A percentile compares a stretch with the other conserved stretches of the same genome.
Conservation (phyloP, 2,888 invertebrate genomes). For the Phymatocera aterrima region DNA sequence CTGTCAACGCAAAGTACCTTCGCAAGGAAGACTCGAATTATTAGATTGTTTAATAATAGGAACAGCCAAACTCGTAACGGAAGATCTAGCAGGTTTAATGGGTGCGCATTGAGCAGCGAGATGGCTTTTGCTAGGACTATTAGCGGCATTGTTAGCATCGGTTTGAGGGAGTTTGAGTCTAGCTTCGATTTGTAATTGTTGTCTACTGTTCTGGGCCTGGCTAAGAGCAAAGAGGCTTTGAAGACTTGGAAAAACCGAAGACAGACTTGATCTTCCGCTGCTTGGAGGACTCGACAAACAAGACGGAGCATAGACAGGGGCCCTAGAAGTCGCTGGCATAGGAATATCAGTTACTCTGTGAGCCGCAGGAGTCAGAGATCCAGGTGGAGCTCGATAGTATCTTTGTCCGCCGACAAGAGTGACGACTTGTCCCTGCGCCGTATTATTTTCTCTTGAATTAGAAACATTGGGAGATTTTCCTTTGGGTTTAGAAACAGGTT, state of each 20-base stretch:
- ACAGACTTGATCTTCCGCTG: conserved; percentile 53
- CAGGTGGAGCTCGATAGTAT: conserved; percentile 67
- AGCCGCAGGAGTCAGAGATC: conserved; percentile 66
- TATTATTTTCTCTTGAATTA: conserved; percentile 43
- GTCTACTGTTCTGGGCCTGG: conserved; percentile 61
- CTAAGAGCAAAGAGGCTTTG: conserved; percentile 61
- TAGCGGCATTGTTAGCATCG: background rate
- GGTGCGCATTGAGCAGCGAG: conserved; percentile 68
- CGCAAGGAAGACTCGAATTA: conserved; percentile 16
- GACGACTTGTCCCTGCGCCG: conserved; percentile 62
- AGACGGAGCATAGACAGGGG: conserved; percentile 65
- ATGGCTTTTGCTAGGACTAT: conserved; percentile 59
- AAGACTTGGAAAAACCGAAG: conserved; percentile 62
- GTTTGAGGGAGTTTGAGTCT: conserved; percentile 53
- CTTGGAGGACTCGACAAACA: conserved; percentile 55
- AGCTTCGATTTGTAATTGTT: conserved; percentile 63
- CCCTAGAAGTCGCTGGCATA: conserved; percentile 55
- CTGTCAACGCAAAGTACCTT: conserved; percentile 32
- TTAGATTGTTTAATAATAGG: conserved; percentile 61
- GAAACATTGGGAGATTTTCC: conserved; percentile 4
- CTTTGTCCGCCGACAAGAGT: conserved; percentile 64
- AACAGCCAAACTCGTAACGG: conserved; percentile 62
- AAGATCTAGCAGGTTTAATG: conserved; percentile 63
- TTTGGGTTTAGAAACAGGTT: conserved; percentile 52
- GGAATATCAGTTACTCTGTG: conserved; percentile 62